phyloP scores from a whole-genome alignment of 2,797 vertebrate genomes.

The Diplodus puntazzo region DNA sequence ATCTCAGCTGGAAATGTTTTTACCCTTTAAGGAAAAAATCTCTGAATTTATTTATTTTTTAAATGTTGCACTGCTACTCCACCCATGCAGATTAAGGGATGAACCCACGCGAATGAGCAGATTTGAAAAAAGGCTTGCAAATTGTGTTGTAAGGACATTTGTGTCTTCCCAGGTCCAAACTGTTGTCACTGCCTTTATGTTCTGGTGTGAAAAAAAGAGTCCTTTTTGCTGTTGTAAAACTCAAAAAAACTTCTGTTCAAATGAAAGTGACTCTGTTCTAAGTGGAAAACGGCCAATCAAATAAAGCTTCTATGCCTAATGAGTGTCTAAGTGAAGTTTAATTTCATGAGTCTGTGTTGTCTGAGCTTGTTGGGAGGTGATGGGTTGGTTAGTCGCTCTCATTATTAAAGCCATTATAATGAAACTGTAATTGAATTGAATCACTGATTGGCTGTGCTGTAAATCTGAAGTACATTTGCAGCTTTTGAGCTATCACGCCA shows the following conservation, averaged over 20 bases:
- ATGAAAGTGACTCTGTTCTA: constrained; percentile 77
- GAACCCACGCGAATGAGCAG: constrained; percentile 38
- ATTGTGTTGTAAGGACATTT: constrained; percentile 68
- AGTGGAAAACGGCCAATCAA: constrained; percentile 76
- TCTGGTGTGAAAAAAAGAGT: constrained; percentile 72
- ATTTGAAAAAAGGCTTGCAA: constrained; percentile 59
- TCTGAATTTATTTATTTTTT: constrained; percentile 39
- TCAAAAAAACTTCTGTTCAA: constrained; percentile 66
- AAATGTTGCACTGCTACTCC: constrained; percentile 40
- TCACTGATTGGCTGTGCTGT: constrained; percentile 25
- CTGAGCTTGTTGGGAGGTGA: constrained; percentile 14
- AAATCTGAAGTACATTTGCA: constrained; percentile 25
- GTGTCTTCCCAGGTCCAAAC: constrained; percentile 69
- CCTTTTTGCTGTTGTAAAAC: constrained; percentile 79
- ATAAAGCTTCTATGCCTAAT: constrained; percentile 78
- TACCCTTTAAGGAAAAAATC: constrained; percentile 49
- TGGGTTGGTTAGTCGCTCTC: constrained; percentile 16
- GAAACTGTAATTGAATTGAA: constrained; percentile 34
- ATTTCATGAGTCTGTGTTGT: constrained; percentile 30
- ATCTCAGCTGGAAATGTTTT: constrained; percentile 54
- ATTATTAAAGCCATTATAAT: constrained; percentile 29
- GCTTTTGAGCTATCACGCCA: constrained; percentile 28
- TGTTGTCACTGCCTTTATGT: constrained; percentile 76
- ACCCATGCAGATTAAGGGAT: constrained; percentile 37
- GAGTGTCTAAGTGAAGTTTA: constrained; percentile 32